phyloP scores from a whole-genome alignment of 2,888 invertebrate species.

The Sussaba pulchella region DNA sequence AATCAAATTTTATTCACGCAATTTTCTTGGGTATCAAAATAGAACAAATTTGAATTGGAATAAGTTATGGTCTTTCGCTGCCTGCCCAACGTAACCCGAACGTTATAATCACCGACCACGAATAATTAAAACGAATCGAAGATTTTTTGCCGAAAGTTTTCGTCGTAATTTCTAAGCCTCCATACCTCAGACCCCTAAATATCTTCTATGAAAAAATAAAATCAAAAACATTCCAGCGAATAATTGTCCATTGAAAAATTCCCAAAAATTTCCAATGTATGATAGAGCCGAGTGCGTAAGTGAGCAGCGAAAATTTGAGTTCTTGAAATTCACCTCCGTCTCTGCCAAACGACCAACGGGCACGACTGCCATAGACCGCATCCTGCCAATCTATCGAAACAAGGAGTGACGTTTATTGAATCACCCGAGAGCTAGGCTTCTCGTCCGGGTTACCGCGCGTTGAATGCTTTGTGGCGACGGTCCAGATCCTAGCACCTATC shows the following conservation, averaged over 20 bases:
- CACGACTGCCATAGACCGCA: slow-evolving; percentile 31
- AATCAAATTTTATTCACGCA: no score
- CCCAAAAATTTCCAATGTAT: not conserved
- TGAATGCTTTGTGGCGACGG: slow-evolving; percentile 44
- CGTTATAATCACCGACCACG: no score
- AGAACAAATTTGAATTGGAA: no score
- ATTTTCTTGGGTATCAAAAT: no score
- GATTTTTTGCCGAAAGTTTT: no score
- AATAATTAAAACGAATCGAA: no score
- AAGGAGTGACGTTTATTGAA: slow-evolving; percentile 78
- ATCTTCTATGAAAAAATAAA: no score
- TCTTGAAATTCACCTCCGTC: slow-evolving; percentile 1
- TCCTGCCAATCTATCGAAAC: slow-evolving; percentile 71
- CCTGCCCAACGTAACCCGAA: not conserved
- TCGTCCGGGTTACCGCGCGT: slow-evolving; percentile 66
- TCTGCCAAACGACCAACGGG: not conserved
- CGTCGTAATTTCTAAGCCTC: no score
- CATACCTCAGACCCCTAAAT: no score
- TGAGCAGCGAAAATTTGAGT: slow-evolving; percentile 15
- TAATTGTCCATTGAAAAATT: no score
- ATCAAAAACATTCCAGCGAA: no score
- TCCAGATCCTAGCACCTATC: slow-evolving; percentile 27
- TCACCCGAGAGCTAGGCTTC: slow-evolving; percentile 69
- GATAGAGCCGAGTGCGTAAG: not conserved
- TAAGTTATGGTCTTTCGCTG: not conserved